Base-by-base conservation (phyloP, 2,888 invertebrate species). In the Halictus quadricinctus region DNA sequence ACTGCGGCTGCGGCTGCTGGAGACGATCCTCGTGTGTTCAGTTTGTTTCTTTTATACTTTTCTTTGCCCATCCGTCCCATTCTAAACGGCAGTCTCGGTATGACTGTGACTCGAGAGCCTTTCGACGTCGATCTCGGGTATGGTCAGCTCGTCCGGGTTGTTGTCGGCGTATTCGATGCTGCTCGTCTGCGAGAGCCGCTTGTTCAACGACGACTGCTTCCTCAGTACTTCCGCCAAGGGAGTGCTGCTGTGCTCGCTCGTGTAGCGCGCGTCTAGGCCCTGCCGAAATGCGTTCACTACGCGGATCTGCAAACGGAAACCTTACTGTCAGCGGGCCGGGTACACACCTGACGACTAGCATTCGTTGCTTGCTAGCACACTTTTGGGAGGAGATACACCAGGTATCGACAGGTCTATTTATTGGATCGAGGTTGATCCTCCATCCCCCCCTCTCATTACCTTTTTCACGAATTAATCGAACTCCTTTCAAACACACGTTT, bases 241-340 rank as follows among this genome's bases (percentile, higher is more conserved):
- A 95, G 98, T 97, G 96, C 97, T 98, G 95, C 97, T 97, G 96
- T 97, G 97, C 96, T 98, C 98, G 95, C 98, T 84, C 83, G 83
- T 93, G 91, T 93, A 93, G 90, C 93, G 93, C 91, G 93, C 88
- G 92, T 94, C 94, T 96, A 99, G 97, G 95, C 99, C 99, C 97
- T 99, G 99, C 96, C 99, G 99, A 97, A 99, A 99, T 96, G 99
- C 99, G 96, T 99, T 99, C 96, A 99, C 99, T 96, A 99, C 99
- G 96, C 99, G 99, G 96, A 99, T 99, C 99, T 99, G 97, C 95
- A 96, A 96, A 70, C 95, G 94, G 87, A 90, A 90, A 90, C 70
- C 88, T 72, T 83, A 64, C 76, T 76, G 74, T 90, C 81, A 77
- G 79, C 70, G 43, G 12, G 8, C 5, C 41, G 64, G 70, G 72